Conservation (phyloP, 64 coral and sea anemone species). For the Anthopleura sola region DNA sequence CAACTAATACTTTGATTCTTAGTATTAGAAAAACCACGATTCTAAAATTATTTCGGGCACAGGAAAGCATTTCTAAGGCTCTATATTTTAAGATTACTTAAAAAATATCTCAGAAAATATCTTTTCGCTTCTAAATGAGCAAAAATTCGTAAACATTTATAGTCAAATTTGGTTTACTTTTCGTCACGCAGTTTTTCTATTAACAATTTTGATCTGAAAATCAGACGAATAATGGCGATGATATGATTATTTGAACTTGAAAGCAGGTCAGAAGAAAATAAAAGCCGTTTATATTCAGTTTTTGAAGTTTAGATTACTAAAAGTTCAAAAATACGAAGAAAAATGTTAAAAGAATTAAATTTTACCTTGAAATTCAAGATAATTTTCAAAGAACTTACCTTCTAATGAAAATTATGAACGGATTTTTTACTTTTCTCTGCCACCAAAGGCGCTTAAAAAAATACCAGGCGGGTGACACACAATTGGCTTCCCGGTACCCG, state of each 20-base stretch:
- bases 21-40: no score
- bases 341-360: not conserved
- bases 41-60: no score
- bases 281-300: not conserved
- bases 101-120: not conserved
- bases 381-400: not conserved
- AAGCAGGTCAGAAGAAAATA: not conserved
- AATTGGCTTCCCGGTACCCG: conserved; percentile 18
- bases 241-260: conserved; percentile 5
- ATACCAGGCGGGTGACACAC: not conserved
- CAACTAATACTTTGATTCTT: no score
- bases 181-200: no score
- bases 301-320: not conserved
- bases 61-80: no score
- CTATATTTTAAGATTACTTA: no score
- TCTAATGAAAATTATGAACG: not conserved
- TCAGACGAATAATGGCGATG: no score
- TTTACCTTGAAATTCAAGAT: not conserved
- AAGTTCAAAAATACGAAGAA: not conserved
- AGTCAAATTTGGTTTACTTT: no score
- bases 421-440: not conserved
- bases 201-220: no score
- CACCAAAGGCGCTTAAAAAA: not conserved
- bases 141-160: no score
- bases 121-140: no score